Base-by-base conservation (phyloP, 2,113 vertebrate species). In the Otocyon megalotis region DNA sequence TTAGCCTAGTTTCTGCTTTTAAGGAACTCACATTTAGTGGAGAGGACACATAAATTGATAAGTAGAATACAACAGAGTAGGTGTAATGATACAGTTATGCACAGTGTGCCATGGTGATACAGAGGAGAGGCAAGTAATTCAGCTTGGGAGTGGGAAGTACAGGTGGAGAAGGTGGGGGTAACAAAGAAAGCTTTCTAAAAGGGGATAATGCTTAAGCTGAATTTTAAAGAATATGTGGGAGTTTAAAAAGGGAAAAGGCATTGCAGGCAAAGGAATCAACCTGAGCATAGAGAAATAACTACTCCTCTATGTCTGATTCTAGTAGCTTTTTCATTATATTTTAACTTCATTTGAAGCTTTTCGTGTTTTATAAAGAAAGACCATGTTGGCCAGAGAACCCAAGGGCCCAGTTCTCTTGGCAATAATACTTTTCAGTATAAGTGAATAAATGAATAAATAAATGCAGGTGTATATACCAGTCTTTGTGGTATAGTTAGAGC, bases 161-260 rank as follows among this genome's bases (percentile, higher is more conserved):
- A 94, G 76, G 69, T 90, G 76, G 69, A 85, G 69, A 92, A 50
- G 50, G 43, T 90, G 48, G 54, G 43, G 58, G 43, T 63, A 65
- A 79, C 37, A 85, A 58, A 92, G 88, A 95, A 53, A 93, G 53
- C 50, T 72, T 95, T 86, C 84, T 62, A 84, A 65, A 65, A 90
- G 7, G 69, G 54, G 43, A 69, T 30, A 30, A 84, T 63, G 76
- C 69, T 88, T 80, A 84, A 88, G n/a, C 24, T 90, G 72, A 80
- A 84, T 87, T 96, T 79, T 72, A 85, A 95, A 94, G 15, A 28
- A 10, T 65, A 67, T 35, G 96, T 96, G 80, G 96, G 85, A 37
- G 95, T 96, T 80, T 65, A 50, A 71, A 54, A 90, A 85, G 48
- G 53, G 37, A 54, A 96, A 95, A 92, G 72, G 28, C 20, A 8